Percentiles rank a stretch among this genome's conserved stretches.
phyloP scores from a whole-genome alignment of 2,888 invertebrate species.

The Fragum fragum region DNA sequence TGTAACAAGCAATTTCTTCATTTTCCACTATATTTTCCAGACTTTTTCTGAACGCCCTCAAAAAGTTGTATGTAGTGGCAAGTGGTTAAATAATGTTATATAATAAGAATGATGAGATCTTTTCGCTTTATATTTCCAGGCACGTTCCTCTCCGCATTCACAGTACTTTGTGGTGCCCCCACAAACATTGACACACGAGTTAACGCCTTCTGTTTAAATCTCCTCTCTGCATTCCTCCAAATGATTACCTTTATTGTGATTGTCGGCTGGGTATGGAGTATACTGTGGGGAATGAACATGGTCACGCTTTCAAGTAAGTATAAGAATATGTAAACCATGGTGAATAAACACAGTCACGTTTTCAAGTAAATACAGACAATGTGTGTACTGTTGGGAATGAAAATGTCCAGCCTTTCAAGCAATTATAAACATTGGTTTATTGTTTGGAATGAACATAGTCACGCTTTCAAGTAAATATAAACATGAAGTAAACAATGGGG shows the following conservation, averaged over 20 bases:
- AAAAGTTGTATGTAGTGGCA: no score
- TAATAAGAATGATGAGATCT: no score
- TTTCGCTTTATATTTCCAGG: slow-evolving; percentile 80
- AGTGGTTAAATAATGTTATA: no score
- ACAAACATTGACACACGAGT: slow-evolving; percentile 84
- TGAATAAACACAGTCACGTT: slow-evolving; percentile 87
- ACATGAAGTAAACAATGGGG: no score
- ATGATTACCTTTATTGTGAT: slow-evolving; percentile 87
- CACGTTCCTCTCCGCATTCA: slow-evolving; percentile 86
- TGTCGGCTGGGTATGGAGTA: slow-evolving; percentile 88
- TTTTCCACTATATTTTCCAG: no score
- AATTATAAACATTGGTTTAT: slow-evolving; percentile 86
- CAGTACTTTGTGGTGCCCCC: slow-evolving; percentile 86
- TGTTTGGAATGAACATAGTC: slow-evolving; percentile 88
- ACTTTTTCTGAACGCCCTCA: no score
- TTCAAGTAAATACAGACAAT: not conserved
- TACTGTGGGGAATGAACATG: slow-evolving; percentile 88
- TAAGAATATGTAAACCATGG: slow-evolving; percentile 87
- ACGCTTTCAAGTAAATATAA: slow-evolving; percentile 86
- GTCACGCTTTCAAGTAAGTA: slow-evolving; percentile 87
- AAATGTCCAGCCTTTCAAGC: slow-evolving; percentile 87
- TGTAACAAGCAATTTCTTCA: no score
- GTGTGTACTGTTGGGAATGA: slow-evolving; percentile 87
- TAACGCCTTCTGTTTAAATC: slow-evolving; percentile 86
- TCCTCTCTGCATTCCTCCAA: slow-evolving; percentile 87